A percentile compares a stretch with the other conserved stretches of the same genome.
phyloP scores from a whole-genome alignment of 2,113 vertebrate species.

The Ceyx melanurus region DNA sequence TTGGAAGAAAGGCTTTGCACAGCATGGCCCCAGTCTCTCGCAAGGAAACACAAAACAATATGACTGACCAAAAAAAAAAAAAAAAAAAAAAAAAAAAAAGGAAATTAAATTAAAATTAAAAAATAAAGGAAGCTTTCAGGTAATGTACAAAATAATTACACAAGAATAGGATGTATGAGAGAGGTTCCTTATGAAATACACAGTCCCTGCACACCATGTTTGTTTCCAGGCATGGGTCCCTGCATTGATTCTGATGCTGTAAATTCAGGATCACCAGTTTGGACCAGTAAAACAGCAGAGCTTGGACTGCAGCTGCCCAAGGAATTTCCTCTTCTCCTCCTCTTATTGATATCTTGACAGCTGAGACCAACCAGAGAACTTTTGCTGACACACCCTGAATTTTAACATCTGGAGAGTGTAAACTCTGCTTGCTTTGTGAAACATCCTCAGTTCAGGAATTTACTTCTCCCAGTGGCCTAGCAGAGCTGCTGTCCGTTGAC shows the following conservation, averaged over 20 bases:
- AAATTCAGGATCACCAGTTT: neutral
- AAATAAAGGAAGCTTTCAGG: neutral
- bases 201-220: fast-evolving
- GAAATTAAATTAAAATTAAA: neutral
- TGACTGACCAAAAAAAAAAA: neutral
- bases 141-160: neutral
- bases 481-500: neutral
- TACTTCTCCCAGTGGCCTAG: constrained; percentile 25
- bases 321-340: constrained; percentile 13
- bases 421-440: neutral
- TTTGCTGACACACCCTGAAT: constrained; percentile 30
- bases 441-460: constrained; percentile 35
- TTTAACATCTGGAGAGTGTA: constrained; percentile 54
- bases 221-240: neutral
- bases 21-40: neutral
- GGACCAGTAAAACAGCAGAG: neutral
- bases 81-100: neutral
- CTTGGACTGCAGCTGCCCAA: neutral
- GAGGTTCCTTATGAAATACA: neutral
- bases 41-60: neutral
- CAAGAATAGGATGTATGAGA: neutral
- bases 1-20: neutral
- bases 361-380: constrained; percentile 44
- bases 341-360: neutral
- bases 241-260: fast-evolving